These are phyloP conservation scores for Bursaphelenchus okinawaensis DNA, from an alignment of 2,888 invertebrate species.

Conservation along the genomic window DNA sequence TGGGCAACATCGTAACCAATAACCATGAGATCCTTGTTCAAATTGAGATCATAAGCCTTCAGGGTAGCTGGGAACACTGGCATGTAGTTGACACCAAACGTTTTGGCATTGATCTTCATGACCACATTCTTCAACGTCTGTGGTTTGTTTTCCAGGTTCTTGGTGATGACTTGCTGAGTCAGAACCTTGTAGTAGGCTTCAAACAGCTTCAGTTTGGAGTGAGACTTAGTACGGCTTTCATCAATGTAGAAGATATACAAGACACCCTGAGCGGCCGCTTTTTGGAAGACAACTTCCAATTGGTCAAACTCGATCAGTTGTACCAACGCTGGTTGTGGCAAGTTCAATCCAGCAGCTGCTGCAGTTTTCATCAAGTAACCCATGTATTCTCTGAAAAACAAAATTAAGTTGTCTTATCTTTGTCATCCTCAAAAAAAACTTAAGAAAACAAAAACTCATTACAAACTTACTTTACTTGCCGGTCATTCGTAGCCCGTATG, in stretches of 20 bases:
- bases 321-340: conserved; percentile 8
- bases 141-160: conserved; percentile 1
- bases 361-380: neutral
- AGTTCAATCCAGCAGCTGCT: conserved; percentile 1
- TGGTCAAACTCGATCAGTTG: neutral
- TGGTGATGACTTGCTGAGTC: conserved; percentile 11
- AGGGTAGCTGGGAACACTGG: conserved; percentile 17
- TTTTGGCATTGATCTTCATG: conserved; percentile 27
- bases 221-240: conserved; percentile 7
- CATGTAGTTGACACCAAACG: conserved; percentile 22
- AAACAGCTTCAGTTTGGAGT: conserved; percentile 22
- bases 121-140: conserved; percentile 21
- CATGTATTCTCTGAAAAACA: neutral
- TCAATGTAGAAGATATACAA: conserved; percentile 23
- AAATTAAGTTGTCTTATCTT: neutral
- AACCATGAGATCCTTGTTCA: conserved; percentile 18
- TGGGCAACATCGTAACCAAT: conserved; percentile 35
- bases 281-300: conserved; percentile 5
- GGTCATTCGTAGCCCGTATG: neutral
- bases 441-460: neutral
- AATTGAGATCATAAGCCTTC: conserved; percentile 11
- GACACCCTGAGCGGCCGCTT: neutral
- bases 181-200: conserved; percentile 21
- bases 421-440: neutral
- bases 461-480: conserved; percentile 16